Percentiles rank a stretch among this genome's conserved stretches.
Evolutionary conservation across 2,888 invertebrate genomes (phyloP).

Genomic region (Cephonodes hylas): DNA sequence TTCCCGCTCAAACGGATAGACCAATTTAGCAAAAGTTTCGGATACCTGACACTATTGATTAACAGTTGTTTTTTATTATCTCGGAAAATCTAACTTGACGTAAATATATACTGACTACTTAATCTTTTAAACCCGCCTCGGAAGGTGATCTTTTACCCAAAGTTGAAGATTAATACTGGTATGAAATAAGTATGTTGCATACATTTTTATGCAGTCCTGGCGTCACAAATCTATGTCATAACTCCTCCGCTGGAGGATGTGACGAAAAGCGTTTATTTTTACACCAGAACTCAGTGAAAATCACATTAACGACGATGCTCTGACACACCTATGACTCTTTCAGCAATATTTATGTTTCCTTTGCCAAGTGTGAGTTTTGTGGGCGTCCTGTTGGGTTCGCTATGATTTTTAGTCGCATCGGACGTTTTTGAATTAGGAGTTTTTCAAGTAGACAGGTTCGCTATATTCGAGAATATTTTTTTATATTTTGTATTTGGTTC

Average conservation of each 20-base stretch:
- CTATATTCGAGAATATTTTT: too few relatives aligned
- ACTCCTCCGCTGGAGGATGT: background rate
- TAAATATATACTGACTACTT: too few relatives aligned
- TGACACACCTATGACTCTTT: slow-evolving; percentile 55
- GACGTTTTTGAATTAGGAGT: slow-evolving; percentile 20
- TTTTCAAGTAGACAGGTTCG: too few relatives aligned
- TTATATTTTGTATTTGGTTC: too few relatives aligned
- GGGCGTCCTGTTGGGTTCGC: slow-evolving; percentile 38
- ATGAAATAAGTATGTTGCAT: background rate
- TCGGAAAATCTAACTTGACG: too few relatives aligned
- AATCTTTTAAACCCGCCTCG: too few relatives aligned
- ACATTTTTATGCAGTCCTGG: background rate
- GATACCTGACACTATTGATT: too few relatives aligned
- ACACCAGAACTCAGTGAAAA: slow-evolving; percentile 25
- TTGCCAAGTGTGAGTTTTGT: slow-evolving; percentile 50
- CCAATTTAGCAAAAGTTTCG: too few relatives aligned
- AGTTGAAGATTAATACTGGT: too few relatives aligned
- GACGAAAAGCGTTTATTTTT: slow-evolving; percentile 21
- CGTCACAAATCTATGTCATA: background rate
- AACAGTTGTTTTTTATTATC: too few relatives aligned
- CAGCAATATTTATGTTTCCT: slow-evolving; percentile 67
- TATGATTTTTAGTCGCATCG: slow-evolving; percentile 31
- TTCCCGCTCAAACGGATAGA: too few relatives aligned
- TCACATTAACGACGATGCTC: slow-evolving; percentile 39
- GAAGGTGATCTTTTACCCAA: too few relatives aligned